Evolutionary conservation across 2,888 invertebrate genomes (phyloP), one percentile per base, ranked within the genome.

Genomic region (Dolomedes plantarius): DNA sequence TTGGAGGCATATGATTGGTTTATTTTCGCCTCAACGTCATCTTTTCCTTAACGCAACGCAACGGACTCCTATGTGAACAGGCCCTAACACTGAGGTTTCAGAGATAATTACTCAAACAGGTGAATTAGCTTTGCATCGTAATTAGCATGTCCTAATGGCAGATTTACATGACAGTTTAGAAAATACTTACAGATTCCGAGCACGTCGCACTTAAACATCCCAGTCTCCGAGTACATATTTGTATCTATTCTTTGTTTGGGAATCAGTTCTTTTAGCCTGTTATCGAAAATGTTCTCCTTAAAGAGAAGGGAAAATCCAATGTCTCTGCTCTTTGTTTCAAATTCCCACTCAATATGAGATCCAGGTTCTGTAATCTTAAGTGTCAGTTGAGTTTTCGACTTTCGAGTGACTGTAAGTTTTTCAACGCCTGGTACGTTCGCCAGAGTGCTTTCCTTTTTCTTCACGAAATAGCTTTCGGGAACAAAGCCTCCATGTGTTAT

Each of bases 291-390:
- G 19, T 36, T n/a, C 19, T 62, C 39, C 41, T 78, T 69, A n/a
- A 62, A 78, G 3, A 69, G 28, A 9, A 78, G 29, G 7, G 69
- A 69, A 28, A 71, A 78, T 6, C 39, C 69, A 9, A 78, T 69
- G 19, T 78, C 78, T 16, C 46, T 23, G 19, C 39, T 71, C 19
- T 69, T 78, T 2, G 46, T 46, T 23, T 69, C 56, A 19, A 78
- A 78, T 19, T 78, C 78, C 78, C 78, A 78, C 36, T 78, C 78
- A 1, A 78, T 62, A 1, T 11, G 27, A 3, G 78, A 78, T 13
- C 71, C 71, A 6, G 67, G 71, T 29, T 78, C 56, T 6, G 32
- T 31, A 0, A 78, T 69, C 1, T 56, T 19, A 0, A 78, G 13
- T 0, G 11, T 32, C 16, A 77, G 36, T 39, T 78, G 69, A 36